Percentiles rank a stretch among this genome's conserved stretches.
phyloP scores from a whole-genome alignment of 2,888 invertebrate genomes.

The Pollenia amentaria region DNA sequence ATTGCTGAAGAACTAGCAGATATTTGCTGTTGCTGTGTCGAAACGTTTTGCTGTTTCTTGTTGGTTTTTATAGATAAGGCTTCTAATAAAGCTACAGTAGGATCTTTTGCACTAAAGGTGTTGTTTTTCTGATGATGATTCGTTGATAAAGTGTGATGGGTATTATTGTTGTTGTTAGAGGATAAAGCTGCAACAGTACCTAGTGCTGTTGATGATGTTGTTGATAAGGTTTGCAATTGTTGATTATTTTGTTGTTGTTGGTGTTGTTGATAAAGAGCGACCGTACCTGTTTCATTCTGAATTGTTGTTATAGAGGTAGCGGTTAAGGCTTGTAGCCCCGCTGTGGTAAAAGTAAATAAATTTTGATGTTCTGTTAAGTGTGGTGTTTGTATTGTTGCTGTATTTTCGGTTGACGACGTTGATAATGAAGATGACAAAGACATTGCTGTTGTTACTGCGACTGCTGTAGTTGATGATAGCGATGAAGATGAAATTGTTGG shows the following conservation, averaged over 20 bases:
- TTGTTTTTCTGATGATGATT: conserved; percentile 70
- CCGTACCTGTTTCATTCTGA: conserved; percentile 14
- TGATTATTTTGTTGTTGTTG: conserved; percentile 45
- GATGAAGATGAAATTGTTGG: conserved; percentile 59
- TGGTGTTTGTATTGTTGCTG: conserved; percentile 60
- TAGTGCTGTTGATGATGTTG: conserved; percentile 62
- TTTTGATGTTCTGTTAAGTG: conserved; percentile 58
- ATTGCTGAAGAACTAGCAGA: conserved; percentile 50
- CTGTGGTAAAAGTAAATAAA: conserved; percentile 61
- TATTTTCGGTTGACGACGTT: conserved; percentile 40
- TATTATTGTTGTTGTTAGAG: conserved; percentile 35
- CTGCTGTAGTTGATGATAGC: conserved; percentile 51
- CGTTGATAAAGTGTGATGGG: conserved; percentile 64
- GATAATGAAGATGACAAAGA: conserved; percentile 49
- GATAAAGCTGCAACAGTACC: conserved; percentile 63
- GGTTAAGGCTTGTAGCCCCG: conserved; percentile 51
- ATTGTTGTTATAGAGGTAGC: conserved; percentile 39
- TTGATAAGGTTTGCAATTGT: conserved; percentile 13
- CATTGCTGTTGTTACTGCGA: conserved; percentile 73
- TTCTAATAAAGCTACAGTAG: conserved; percentile 70
- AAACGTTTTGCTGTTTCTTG: conserved; percentile 65
- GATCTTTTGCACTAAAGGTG: conserved; percentile 72
- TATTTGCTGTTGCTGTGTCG: conserved; percentile 64
- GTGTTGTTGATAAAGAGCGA: conserved; percentile 36
- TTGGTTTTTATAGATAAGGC: conserved; percentile 71